Evolutionary conservation across 1,140 invertebrate genomes (phyloP).

Genomic region (Drosophila biarmipes): DNA sequence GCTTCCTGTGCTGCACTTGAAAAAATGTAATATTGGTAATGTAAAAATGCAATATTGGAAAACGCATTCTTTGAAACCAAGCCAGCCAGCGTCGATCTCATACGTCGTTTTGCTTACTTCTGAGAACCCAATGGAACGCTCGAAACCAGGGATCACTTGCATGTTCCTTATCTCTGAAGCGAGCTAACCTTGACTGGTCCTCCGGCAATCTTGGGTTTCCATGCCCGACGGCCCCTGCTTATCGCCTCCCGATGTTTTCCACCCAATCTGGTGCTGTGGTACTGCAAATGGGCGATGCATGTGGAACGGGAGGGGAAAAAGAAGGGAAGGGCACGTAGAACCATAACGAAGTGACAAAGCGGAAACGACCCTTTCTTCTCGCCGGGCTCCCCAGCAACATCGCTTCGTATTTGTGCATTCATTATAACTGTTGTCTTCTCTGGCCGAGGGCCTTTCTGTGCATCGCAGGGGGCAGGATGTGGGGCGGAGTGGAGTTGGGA

Average conservation of each 20-base stretch:
- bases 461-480: conserved; percentile 14
- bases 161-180: conserved; percentile 10
- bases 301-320: not conserved
- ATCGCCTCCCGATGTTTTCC: conserved; percentile 2
- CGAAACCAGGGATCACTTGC: not conserved
- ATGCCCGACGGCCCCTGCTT: conserved; percentile 15
- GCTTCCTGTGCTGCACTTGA: conserved; percentile 36
- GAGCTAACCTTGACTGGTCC: conserved; percentile 16
- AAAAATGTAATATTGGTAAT: conserved; percentile 4
- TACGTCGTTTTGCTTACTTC: not conserved
- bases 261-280: not conserved
- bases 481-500: conserved; percentile 1
- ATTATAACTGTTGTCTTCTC: conserved; percentile 34
- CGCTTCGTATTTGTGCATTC: conserved; percentile 38
- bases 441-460: conserved; percentile 5
- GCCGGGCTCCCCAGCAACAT: conserved; percentile 6
- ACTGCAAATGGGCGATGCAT: not conserved
- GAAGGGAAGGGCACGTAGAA: not conserved
- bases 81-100: not conserved
- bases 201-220: conserved; percentile 10
- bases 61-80: not conserved
- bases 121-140: not conserved
- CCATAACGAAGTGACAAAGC: conserved; percentile 29
- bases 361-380: conserved; percentile 23
- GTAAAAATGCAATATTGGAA: not conserved